Evolutionary conservation across 1,140 invertebrate species (phyloP).

Genomic region (Ladona fulva): DNA sequence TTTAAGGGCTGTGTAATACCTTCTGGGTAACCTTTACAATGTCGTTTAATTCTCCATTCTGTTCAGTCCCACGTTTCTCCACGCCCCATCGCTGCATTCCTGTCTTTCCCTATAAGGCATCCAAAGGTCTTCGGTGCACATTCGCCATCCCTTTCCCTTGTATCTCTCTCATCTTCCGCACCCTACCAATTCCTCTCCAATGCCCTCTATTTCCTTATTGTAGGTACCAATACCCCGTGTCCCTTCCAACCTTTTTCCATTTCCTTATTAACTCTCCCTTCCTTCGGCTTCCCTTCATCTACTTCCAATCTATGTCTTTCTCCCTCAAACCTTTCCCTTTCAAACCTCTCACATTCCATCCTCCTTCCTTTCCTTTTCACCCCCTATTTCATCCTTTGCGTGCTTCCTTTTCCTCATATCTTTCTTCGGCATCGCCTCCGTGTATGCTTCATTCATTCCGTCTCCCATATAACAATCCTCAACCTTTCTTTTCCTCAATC

Average conservation of each 20-base stretch:
- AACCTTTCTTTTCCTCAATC: neutral
- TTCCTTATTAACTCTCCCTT: neutral
- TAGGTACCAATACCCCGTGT: neutral
- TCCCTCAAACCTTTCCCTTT: neutral
- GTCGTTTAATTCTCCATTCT: too few relatives aligned
- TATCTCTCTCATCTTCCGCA: too few relatives aligned
- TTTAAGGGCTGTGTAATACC: too few relatives aligned
- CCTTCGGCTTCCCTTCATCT: neutral
- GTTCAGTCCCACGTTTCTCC: too few relatives aligned
- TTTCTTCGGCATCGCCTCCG: neutral
- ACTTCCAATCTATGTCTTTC: neutral
- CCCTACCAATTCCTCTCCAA: neutral
- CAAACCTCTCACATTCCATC: neutral
- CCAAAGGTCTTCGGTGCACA: too few relatives aligned
- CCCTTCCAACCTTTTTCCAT: neutral
- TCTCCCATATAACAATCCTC: neutral
- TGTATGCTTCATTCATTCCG: neutral
- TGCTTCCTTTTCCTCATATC: neutral
- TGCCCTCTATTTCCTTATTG: neutral
- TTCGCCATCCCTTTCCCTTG: too few relatives aligned
- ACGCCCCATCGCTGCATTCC: too few relatives aligned
- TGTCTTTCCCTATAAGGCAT: too few relatives aligned
- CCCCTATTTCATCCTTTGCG: neutral
- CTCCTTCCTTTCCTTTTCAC: neutral
- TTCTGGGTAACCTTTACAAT: too few relatives aligned